Conservation (phyloP, 64 coral and sea anemone species). For the Montipora capricornis region DNA sequence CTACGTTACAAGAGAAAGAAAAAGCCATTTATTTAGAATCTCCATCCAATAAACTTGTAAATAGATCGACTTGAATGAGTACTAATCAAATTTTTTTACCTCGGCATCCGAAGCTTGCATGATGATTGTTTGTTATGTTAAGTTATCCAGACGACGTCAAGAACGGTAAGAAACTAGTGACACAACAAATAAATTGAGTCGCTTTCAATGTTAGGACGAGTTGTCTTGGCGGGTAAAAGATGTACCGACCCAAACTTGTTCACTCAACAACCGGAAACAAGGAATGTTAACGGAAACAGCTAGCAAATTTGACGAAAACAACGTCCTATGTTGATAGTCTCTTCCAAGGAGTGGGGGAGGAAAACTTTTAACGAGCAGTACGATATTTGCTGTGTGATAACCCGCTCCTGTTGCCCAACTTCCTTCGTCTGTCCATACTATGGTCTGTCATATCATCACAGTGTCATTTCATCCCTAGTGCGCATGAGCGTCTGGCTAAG, state of each 20-base stretch:
- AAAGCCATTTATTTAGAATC: conserved; percentile 50
- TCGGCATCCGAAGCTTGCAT: conserved; percentile 56
- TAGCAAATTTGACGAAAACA: background rate
- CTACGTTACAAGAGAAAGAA: conserved; percentile 48
- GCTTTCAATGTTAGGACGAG: background rate
- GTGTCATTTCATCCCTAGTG: background rate
- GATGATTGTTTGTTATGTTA: background rate
- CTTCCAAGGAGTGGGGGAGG: background rate
- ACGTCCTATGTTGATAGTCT: background rate
- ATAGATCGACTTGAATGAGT: conserved; percentile 3
- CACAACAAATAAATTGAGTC: background rate
- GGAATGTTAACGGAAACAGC: conserved; percentile 17
- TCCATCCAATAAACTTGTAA: conserved; percentile 18
- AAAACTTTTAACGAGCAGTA: conserved; percentile 4
- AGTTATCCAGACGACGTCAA: background rate
- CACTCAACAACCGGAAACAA: conserved; percentile 28
- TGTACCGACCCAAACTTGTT: background rate
- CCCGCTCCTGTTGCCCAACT: conserved; percentile 36
- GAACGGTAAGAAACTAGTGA: background rate
- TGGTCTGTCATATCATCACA: conserved; percentile 26
- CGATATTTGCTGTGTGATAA: background rate
- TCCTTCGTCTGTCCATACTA: background rate
- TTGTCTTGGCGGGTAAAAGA: conserved; percentile 22
- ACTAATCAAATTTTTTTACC: conserved; percentile 24
- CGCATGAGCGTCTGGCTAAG: conserved; percentile 23